Percentiles rank a stretch among this genome's conserved stretches.
phyloP scores from a whole-genome alignment of 2,797 vertebrate species.

The Melanotaenia trifasciata region DNA sequence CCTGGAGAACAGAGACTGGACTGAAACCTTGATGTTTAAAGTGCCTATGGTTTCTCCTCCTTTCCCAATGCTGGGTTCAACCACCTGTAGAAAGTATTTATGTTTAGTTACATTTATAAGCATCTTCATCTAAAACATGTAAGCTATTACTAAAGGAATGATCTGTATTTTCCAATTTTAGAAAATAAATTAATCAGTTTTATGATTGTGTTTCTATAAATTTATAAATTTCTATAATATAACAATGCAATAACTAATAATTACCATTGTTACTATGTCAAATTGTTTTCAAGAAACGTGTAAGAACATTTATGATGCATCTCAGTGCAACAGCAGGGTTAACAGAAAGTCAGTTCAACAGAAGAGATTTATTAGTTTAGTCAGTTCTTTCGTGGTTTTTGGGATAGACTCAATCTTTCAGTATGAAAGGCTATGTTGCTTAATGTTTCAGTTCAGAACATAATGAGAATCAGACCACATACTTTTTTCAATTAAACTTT shows the following conservation, averaged over 20 bases:
- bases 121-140: not conserved
- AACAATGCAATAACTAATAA: not conserved
- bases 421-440: too few relatives aligned
- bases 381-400: too few relatives aligned
- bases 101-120: not conserved
- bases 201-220: not conserved
- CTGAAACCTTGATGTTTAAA: constrained; percentile 85
- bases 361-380: not conserved
- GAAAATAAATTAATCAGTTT: not conserved
- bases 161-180: not conserved
- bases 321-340: not conserved
- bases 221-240: not conserved
- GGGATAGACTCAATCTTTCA: too few relatives aligned
- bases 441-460: too few relatives aligned
- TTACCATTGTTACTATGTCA: too few relatives aligned
- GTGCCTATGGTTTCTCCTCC: constrained; percentile 80
- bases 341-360: not conserved
- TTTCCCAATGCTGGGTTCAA: constrained; percentile 82
- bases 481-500: not conserved
- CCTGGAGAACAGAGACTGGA: constrained; percentile 84
- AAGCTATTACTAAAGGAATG: not conserved
- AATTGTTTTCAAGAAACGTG: constrained; percentile 13
- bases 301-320: constrained; percentile 61
- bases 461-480: not conserved
- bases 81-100: constrained; percentile 79